Conservation (phyloP, 2,113 vertebrate species). For the Pluvianellus socialis region DNA sequence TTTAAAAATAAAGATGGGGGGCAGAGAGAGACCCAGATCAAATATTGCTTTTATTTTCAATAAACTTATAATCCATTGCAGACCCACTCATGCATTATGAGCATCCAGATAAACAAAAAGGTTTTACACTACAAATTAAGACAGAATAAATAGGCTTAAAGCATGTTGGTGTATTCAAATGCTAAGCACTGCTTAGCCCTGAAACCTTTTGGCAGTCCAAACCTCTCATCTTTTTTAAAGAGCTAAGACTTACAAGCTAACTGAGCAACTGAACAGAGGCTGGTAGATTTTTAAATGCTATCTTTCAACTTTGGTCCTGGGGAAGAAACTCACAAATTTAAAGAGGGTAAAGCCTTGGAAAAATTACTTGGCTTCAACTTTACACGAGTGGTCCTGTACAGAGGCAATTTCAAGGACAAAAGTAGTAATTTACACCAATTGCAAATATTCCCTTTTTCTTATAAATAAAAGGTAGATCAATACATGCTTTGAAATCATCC, state of each 20-base stretch:
- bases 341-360: neutral
- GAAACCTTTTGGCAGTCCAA: neutral
- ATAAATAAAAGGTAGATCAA: neutral
- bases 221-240: neutral
- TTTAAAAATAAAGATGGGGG: neutral
- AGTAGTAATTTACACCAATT: neutral
- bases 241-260: neutral
- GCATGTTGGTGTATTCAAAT: neutral
- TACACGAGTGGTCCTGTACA: neutral
- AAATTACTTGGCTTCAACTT: neutral
- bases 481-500: neutral
- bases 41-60: neutral
- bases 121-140: neutral
- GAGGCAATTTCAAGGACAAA: neutral
- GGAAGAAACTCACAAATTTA: neutral
- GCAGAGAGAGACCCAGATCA: neutral
- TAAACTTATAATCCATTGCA: neutral
- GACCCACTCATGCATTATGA: neutral
- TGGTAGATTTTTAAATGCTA: neutral
- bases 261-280: neutral
- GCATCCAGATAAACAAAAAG: neutral
- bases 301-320: neutral
- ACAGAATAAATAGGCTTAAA: neutral
- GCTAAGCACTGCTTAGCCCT: neutral
- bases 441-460: neutral